phyloP scores from a whole-genome alignment of 2,888 invertebrate species.

The Trichopria drosophilae region DNA sequence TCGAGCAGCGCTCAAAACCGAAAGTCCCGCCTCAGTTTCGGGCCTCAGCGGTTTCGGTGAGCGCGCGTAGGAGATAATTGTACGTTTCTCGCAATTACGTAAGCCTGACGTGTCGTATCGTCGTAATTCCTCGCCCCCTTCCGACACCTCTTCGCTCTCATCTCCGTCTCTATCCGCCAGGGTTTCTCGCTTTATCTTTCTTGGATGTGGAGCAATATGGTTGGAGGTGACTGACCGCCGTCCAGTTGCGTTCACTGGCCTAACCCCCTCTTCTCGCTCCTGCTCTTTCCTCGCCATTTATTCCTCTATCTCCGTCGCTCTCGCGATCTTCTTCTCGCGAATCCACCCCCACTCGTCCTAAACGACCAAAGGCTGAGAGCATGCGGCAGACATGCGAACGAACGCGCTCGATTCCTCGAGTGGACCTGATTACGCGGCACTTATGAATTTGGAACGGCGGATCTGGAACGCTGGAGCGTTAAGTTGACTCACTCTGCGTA shows the following conservation, averaged over 20 bases:
- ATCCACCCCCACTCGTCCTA: slow-evolving; percentile 20
- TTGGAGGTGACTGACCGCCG: slow-evolving; percentile 58
- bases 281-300: slow-evolving; percentile 15
- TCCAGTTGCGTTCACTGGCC: slow-evolving; percentile 59
- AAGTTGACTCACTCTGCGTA: slow-evolving; percentile 7
- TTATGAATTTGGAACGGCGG: slow-evolving; percentile 46
- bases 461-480: slow-evolving; percentile 39
- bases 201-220: slow-evolving; percentile 57
- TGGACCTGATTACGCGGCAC: slow-evolving; percentile 44
- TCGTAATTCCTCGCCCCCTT: slow-evolving; percentile 27
- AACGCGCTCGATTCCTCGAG: slow-evolving; percentile 32
- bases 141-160: slow-evolving; percentile 25
- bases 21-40: too few relatives aligned
- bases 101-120: slow-evolving; percentile 25
- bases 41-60: too few relatives aligned
- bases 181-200: slow-evolving; percentile 47
- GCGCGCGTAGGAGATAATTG: too few relatives aligned
- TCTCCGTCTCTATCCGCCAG: slow-evolving; percentile 33
- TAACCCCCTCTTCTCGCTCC: slow-evolving; percentile 40
- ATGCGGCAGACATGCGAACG: slow-evolving; percentile 9
- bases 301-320: slow-evolving; percentile 5
- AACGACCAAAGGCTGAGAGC: neutral
- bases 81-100: slow-evolving; percentile 43
- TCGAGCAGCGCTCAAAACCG: too few relatives aligned
- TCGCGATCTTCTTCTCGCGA: slow-evolving; percentile 18